These are phyloP conservation scores for Jacana jacana DNA, from an alignment of 2,113 vertebrate genomes.

Conservation along the genomic window DNA sequence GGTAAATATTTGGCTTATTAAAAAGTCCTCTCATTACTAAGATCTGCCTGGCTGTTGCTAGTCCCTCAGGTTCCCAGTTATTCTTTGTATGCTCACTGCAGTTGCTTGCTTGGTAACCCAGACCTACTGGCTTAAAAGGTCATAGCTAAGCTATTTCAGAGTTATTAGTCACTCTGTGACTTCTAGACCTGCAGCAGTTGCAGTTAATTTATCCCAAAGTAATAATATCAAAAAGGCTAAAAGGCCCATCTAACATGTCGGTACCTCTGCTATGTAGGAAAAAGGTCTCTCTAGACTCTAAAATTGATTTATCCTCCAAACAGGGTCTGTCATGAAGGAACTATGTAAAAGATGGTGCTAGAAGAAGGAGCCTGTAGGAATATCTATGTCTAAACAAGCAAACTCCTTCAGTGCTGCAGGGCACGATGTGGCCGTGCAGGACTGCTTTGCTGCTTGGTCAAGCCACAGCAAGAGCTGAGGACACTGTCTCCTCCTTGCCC, in stretches of 20 bases:
- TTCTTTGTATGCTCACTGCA: neutral
- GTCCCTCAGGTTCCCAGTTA: neutral
- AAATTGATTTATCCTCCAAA: neutral
- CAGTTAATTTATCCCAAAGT: neutral
- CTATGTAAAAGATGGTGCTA: neutral
- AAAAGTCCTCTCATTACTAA: neutral
- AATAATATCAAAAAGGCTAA: neutral
- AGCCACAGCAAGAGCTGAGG: neutral
- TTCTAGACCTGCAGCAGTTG: neutral
- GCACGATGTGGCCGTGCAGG: rapidly evolving
- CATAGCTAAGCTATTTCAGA: neutral
- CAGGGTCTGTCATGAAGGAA: neutral
- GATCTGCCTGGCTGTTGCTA: neutral
- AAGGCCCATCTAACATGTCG: neutral
- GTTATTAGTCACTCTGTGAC: neutral
- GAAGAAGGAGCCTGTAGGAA: neutral
- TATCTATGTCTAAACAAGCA: neutral
- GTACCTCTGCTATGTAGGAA: neutral
- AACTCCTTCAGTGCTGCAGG: neutral
- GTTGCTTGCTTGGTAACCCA: neutral
- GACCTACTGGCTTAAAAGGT: neutral
- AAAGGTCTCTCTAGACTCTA: neutral
- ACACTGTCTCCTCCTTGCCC: neutral
- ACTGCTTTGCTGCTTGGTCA: rapidly evolving
- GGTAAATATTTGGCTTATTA: neutral